Base-by-base conservation (phyloP, 2,797 vertebrate species). In the Gymnothorax javanicus region DNA sequence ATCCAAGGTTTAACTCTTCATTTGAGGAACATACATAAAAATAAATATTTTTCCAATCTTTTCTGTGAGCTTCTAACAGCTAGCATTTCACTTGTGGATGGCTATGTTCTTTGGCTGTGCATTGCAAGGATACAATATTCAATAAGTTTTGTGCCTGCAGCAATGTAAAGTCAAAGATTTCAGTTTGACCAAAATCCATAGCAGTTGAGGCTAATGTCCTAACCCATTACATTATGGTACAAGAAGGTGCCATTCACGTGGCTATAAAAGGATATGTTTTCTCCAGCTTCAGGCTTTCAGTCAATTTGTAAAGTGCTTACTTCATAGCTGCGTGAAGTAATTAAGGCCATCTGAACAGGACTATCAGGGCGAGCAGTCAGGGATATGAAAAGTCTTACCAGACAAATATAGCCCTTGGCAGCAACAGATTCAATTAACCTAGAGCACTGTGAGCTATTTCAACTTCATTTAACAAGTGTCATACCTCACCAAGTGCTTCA, bases 41-140 rank as follows among this genome's bases (percentile, higher is more conserved):
- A 3, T 27, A 43, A 43, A 43, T 43, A 43, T 43, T 43, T 43
- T 43, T 43, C 33, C 33, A 43, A 43, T 43, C 33, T 43, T 43
- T 43, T 43, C 33, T 43, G 33, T 43, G 33, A 43, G 1, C 33
- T 43, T 43, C 33, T 43, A 43, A 43, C 95, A 96, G 95, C 93
- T 95, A 94, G 89, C 91, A 11, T 59, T 59, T 59, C 13, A 79
- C 75, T 79, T 3, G 7, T 52, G 52, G 77, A 56, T n/a, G 43
- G 27, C 52, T 54, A 7, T 54, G 77, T 33, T 56, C 9, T 81
- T 77, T 77, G 73, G 73, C 77, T n/a, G 77, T 56, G 77, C 9
- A 43, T 52, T 52, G 56, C 20, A n/a, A 5, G 23, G 15, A 20
- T 81, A 81, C 17, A 56, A 56, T 81, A 81, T 56, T 7, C 77